Evolutionary conservation across 2,888 invertebrate genomes (phyloP).

Genomic region (Patella ulyssiponensis): DNA sequence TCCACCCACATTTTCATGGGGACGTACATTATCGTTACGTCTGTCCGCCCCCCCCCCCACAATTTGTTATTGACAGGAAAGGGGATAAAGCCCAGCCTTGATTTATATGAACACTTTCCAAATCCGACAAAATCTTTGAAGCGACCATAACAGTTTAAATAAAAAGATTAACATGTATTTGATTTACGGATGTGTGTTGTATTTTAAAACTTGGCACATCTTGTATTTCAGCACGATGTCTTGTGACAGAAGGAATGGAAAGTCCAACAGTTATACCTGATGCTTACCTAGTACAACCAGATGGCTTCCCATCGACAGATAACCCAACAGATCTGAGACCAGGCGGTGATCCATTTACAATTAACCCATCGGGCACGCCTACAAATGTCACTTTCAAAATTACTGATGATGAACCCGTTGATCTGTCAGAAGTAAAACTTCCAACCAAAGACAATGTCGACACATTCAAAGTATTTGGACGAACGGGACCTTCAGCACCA

Average conservation of each 20-base stretch:
- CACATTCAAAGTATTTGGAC: not conserved
- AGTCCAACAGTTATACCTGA: not conserved
- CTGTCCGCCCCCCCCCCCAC: too few species aligned
- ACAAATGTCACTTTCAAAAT: not conserved
- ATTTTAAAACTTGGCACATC: too few species aligned
- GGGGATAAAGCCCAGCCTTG: too few species aligned
- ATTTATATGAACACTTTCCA: too few species aligned
- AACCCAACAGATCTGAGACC: not conserved
- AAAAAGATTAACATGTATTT: not conserved
- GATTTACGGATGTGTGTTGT: too few species aligned
- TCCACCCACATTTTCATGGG: too few species aligned
- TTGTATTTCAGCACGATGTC: not conserved
- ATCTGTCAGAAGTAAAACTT: not conserved
- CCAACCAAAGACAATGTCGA: not conserved
- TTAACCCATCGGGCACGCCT: not conserved
- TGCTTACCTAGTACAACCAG: not conserved
- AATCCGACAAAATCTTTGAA: too few species aligned
- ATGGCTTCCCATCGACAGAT: not conserved
- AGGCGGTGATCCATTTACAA: not conserved
- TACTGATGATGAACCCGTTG: slow-evolving; percentile 6
- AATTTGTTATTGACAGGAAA: too few species aligned
- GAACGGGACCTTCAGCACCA: too few species aligned
- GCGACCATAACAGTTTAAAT: not conserved
- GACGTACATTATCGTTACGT: too few species aligned
- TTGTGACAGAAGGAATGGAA: not conserved